phyloP scores from a whole-genome alignment of 2,113 vertebrate genomes.

The Anhinga rufa region DNA sequence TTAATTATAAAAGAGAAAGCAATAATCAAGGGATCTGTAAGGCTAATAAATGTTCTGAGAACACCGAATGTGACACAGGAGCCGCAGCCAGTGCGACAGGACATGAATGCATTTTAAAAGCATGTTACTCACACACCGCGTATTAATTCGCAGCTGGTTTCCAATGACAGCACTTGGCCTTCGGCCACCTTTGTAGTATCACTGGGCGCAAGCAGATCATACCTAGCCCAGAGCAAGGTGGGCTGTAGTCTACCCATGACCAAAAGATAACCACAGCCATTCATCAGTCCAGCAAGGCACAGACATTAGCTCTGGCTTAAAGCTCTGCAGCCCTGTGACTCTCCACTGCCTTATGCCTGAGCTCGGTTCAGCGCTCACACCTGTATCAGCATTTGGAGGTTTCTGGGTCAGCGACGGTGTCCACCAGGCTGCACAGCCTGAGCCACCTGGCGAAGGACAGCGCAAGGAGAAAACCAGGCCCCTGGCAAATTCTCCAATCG shows the following conservation, averaged over 20 bases:
- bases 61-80: conserved; percentile 22
- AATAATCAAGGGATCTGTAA: conserved; percentile 55
- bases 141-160: conserved; percentile 5
- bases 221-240: neutral
- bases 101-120: conserved; percentile 17
- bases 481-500: neutral
- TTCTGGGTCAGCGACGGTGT: neutral
- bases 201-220: fast-evolving
- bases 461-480: neutral
- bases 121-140: neutral
- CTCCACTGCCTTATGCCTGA: neutral
- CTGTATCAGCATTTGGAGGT: neutral
- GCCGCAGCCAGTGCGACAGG: neutral
- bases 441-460: neutral
- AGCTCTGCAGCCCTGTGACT: neutral
- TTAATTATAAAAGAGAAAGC: conserved; percentile 61
- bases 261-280: neutral
- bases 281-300: neutral
- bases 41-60: conserved; percentile 55
- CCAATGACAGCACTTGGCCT: neutral
- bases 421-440: fast-evolving
- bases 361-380: fast-evolving
- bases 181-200: neutral
- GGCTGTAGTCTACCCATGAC: fast-evolving
- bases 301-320: neutral